phyloP scores from a whole-genome alignment of 1,140 invertebrate genomes.

The Macrobrachium nipponense region DNA sequence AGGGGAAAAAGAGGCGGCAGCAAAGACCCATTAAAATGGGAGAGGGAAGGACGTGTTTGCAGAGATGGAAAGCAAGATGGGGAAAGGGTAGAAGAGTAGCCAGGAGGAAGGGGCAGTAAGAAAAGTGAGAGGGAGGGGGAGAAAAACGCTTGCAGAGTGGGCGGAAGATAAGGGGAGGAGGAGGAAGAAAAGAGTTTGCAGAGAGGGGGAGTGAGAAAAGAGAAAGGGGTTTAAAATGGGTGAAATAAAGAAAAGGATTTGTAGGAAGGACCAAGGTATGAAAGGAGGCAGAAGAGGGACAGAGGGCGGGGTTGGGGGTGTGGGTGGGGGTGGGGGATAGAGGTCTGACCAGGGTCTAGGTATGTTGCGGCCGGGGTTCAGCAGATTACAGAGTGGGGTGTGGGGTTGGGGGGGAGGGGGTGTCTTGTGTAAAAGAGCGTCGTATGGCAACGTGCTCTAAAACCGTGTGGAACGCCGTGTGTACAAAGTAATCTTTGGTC shows the following conservation, averaged over 20 bases:
- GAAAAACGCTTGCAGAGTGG: neutral
- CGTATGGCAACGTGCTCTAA: too few species aligned
- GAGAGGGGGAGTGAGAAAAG: conserved; percentile 3
- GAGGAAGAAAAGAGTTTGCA: neutral
- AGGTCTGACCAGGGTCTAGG: too few species aligned
- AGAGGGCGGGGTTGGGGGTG: neutral
- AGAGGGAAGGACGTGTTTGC: neutral
- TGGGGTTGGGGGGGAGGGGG: too few species aligned
- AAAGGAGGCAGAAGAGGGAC: neutral
- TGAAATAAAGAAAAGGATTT: neutral
- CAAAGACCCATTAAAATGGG: neutral
- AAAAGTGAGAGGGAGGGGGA: neutral
- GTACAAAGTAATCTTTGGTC: too few species aligned
- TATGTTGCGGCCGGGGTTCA: too few species aligned
- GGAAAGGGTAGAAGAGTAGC: neutral
- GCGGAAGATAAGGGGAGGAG: neutral
- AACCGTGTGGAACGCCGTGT: too few species aligned
- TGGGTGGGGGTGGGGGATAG: neutral
- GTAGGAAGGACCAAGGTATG: neutral
- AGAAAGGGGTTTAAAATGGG: neutral
- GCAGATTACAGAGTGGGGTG: too few species aligned
- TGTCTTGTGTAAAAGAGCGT: too few species aligned
- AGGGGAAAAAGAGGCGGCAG: neutral
- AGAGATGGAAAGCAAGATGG: neutral
- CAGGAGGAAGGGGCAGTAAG: too few species aligned